Conservation (phyloP, 2,888 invertebrate genomes). For the Mesochorus sp. region DNA sequence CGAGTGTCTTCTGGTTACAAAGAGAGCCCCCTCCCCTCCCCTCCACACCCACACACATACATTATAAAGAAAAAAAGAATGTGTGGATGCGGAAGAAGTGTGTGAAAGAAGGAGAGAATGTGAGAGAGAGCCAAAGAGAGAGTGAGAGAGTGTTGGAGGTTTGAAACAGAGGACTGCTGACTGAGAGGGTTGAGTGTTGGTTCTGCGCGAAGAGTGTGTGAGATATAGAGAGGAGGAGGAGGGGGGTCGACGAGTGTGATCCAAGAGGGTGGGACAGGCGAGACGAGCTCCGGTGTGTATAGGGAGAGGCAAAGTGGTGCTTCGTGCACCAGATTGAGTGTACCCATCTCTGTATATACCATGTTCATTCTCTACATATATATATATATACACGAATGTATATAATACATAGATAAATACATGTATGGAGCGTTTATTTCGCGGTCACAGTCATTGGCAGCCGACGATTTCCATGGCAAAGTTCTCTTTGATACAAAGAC, state of each 20-base stretch:
- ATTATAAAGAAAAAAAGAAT: background rate
- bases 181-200: constrained; percentile 53
- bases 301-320: constrained; percentile 56
- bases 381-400: background rate
- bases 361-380: constrained; percentile 11
- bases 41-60: background rate
- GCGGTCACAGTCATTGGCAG: constrained; percentile 1
- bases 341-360: constrained; percentile 20
- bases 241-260: constrained; percentile 37
- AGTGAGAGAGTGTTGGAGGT: background rate
- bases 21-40: too few relatives aligned
- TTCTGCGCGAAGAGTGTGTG: constrained; percentile 16
- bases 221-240: constrained; percentile 27
- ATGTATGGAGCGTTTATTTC: background rate
- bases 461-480: background rate
- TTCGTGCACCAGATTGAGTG: constrained; percentile 54
- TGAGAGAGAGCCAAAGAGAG: background rate
- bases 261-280: constrained; percentile 46
- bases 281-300: constrained; percentile 27
- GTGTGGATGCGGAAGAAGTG: background rate
- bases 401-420: constrained; percentile 3
- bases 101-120: background rate
- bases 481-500: background rate
- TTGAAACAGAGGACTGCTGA: constrained; percentile 49
- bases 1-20: constrained; percentile 34